Base-by-base conservation (phyloP, 1,140 invertebrate species). In the Leptinotarsa texana region DNA sequence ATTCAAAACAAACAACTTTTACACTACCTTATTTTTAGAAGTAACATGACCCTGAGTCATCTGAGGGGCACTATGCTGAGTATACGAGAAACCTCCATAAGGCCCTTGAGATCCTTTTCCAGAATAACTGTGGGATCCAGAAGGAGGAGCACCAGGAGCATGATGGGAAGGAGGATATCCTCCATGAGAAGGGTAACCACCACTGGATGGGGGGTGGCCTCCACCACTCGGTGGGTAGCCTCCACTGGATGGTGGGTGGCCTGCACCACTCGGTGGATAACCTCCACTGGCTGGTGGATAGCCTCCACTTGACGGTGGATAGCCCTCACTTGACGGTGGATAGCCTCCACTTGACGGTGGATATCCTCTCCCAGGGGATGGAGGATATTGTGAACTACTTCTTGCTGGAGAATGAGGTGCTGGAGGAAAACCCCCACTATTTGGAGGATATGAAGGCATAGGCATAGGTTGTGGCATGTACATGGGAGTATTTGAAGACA, bases 391-490 rank as follows among this genome's bases (percentile, higher is more conserved):
- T 69, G 51, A 57, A 42, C 33, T 11, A 42, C 33, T 27, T 6
- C n/a, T 17, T 49, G 15, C 27, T 27, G n/a, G 74, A 74, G 47
- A 63, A 73, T 15, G 76, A 70, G 27, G 47, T 22, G 63, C 17
- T n/a, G 70, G 33, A 33, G 70, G 70, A 63, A 63, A 72, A 17
- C 17, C 63, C 18, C 48, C 48, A n/a, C 72, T 70, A 66, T 24
- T 75, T 13, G 78, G 74, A 5, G 75, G 74, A 47, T 77, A 79
- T 21, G 74, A 57, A 27, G 78, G 78, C 51, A 78, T 79, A 63
- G n/a, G 77, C 77, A 77, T 80, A 22, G 82, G 81, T 78, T 83
- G 80, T 17, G 84, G 83, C 84, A 85, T 85, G 65, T 81, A 81
- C 78, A 85, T 83, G 2, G 84, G 84, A 0, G 82, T 74, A 63